Conservation (phyloP, 2,797 vertebrate genomes). For the Chloroceryle inda region DNA sequence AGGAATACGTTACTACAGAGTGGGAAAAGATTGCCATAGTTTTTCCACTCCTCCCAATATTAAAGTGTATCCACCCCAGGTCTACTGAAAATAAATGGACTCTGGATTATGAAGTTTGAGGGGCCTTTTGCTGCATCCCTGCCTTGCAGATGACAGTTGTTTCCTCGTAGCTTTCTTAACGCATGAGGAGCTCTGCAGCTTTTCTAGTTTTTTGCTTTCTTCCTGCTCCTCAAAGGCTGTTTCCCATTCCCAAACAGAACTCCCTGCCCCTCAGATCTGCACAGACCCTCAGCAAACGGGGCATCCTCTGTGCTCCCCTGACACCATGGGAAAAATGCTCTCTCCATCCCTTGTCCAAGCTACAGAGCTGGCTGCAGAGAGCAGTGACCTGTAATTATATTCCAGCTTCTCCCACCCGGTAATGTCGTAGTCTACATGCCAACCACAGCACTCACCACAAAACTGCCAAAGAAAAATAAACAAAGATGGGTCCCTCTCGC, state of each 20-base stretch:
- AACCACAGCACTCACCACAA: constrained; percentile 10
- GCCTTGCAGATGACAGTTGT: background rate
- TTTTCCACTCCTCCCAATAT: background rate
- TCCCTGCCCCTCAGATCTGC: background rate
- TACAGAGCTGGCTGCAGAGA: background rate
- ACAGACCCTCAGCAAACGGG: background rate
- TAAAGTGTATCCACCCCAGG: background rate
- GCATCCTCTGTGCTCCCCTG: background rate
- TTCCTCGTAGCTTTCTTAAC: background rate
- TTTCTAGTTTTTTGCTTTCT: background rate
- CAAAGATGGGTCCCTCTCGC: background rate
- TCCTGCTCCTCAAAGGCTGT: background rate
- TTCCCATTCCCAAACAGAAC: background rate
- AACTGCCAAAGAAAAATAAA: constrained; percentile 35
- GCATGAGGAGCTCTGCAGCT: background rate
- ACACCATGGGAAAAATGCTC: background rate
- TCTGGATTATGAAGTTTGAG: background rate
- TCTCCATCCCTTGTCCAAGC: background rate
- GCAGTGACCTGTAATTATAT: constrained; percentile 6
- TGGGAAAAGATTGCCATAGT: background rate
- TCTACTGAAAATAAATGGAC: background rate
- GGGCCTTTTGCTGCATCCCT: background rate
- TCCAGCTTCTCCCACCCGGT: background rate
- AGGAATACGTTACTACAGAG: background rate
- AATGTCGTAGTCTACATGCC: background rate